phyloP scores from a whole-genome alignment of 2,888 invertebrate genomes.

The Andrena haemorrhoa region DNA sequence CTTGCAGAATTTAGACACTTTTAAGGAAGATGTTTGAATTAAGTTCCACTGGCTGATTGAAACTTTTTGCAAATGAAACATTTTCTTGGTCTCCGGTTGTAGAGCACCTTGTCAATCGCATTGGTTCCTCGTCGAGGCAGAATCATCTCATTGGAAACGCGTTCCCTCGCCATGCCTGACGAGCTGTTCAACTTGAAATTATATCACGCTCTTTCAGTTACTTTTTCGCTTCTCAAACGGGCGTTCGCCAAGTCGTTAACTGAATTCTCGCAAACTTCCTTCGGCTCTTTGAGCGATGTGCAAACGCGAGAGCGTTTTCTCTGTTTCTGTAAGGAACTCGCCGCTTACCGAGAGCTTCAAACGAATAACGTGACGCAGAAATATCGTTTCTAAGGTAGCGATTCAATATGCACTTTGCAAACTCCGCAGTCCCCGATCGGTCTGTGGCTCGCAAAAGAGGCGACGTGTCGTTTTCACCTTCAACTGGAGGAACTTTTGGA shows the following conservation, averaged over 20 bases:
- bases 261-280: not conserved
- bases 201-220: constrained; percentile 1
- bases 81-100: not conserved
- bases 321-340: constrained; percentile 7
- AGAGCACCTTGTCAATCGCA: not conserved
- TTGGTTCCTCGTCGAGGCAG: not conserved
- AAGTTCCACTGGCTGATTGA: no score
- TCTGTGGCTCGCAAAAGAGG: not conserved
- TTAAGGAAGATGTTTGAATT: not conserved
- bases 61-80: no score
- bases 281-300: constrained; percentile 15
- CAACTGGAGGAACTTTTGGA: not conserved
- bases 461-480: not conserved
- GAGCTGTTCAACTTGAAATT: not conserved
- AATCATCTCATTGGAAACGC: not conserved
- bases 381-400: constrained; percentile 5
- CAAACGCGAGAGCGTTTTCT: constrained; percentile 17
- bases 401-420: constrained; percentile 10
- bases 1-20: no score
- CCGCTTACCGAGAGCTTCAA: constrained; percentile 3
- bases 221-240: not conserved
- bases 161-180: not conserved
- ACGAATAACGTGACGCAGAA: constrained; percentile 12
- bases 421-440: not conserved
- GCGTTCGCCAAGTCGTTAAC: not conserved